These are phyloP conservation scores for Agapostemon virescens DNA, from an alignment of 2,888 invertebrate genomes.

Conservation along the genomic window DNA sequence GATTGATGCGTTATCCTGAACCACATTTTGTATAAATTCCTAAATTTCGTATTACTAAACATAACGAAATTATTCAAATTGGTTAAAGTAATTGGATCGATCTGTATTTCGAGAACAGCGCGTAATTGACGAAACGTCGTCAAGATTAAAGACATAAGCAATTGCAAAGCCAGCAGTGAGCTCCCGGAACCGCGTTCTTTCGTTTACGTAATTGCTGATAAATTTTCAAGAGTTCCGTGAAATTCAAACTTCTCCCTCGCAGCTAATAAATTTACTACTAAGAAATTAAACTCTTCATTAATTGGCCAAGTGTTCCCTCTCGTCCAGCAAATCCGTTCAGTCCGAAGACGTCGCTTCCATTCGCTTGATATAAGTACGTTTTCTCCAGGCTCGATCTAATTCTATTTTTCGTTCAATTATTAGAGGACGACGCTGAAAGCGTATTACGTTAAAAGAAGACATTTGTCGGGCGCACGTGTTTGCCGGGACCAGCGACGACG, in stretches of 20 bases:
- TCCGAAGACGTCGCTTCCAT: neutral
- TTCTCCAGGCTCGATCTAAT: neutral
- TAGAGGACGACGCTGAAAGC: conserved; percentile 1
- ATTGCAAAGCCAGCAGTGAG: neutral
- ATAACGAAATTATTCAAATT: too few relatives aligned
- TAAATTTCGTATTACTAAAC: too few relatives aligned
- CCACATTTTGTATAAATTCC: too few relatives aligned
- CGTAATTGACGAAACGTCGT: neutral
- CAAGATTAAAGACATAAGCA: neutral
- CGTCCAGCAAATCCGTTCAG: neutral
- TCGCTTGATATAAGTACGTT: conserved; percentile 6
- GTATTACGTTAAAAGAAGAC: conserved; percentile 27
- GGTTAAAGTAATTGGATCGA: too few relatives aligned
- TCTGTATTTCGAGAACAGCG: neutral
- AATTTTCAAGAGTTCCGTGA: neutral
- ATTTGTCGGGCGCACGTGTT: conserved; percentile 30
- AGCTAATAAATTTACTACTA: neutral
- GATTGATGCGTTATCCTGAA: too few relatives aligned
- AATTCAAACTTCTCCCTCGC: neutral
- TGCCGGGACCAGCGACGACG: neutral
- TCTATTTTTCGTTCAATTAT: conserved; percentile 19
- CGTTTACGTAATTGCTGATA: neutral
- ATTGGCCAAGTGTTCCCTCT: neutral
- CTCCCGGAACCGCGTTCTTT: neutral
- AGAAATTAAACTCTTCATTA: conserved; percentile 10